Percentiles rank a stretch among this genome's conserved stretches.
Evolutionary conservation across 2,888 invertebrate genomes (phyloP).

Genomic region (Tetranychus piercei): DNA sequence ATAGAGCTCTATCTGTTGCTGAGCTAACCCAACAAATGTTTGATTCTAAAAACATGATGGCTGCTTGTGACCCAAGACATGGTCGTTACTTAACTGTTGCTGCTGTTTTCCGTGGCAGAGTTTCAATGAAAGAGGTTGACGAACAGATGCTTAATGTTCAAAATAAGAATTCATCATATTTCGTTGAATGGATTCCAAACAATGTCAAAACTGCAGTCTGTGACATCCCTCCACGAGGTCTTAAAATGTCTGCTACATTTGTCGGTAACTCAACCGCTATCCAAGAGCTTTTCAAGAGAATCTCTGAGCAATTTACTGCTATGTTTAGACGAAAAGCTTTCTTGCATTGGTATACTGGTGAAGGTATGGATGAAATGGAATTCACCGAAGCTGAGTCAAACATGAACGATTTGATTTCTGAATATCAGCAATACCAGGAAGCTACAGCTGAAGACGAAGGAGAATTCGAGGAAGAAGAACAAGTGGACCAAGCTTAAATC

Average conservation of each 20-base stretch:
- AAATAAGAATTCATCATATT: conserved; percentile 39
- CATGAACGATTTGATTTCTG: conserved; percentile 66
- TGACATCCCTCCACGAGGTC: conserved; percentile 39
- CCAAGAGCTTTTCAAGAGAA: conserved; percentile 36
- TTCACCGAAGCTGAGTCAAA: conserved; percentile 90
- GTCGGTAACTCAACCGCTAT: conserved; percentile 37
- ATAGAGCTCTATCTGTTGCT: conserved; percentile 34
- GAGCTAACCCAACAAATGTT: conserved; percentile 37
- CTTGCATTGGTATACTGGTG: conserved; percentile 92
- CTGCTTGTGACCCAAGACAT: conserved; percentile 38
- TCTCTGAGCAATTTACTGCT: conserved; percentile 40
- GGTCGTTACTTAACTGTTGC: conserved; percentile 39
- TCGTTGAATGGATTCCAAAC: conserved; percentile 39
- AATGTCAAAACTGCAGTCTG: conserved; percentile 34
- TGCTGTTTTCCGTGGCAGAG: conserved; percentile 37
- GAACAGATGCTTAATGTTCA: conserved; percentile 42
- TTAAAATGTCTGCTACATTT: conserved; percentile 40
- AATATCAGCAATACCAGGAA: conserved; percentile 85
- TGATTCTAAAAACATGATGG: conserved; percentile 41
- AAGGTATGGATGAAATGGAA: conserved; percentile 95
- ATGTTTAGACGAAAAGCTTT: conserved; percentile 93
- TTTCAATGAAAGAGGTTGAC: conserved; percentile 42
- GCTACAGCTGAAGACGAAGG: conserved; percentile 60
- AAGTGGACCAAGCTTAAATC: not conserved
- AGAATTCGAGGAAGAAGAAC: conserved; percentile 32